These are phyloP conservation scores for Xestia c-nigrum DNA, from an alignment of 2,888 invertebrate species.

Conservation along the genomic window DNA sequence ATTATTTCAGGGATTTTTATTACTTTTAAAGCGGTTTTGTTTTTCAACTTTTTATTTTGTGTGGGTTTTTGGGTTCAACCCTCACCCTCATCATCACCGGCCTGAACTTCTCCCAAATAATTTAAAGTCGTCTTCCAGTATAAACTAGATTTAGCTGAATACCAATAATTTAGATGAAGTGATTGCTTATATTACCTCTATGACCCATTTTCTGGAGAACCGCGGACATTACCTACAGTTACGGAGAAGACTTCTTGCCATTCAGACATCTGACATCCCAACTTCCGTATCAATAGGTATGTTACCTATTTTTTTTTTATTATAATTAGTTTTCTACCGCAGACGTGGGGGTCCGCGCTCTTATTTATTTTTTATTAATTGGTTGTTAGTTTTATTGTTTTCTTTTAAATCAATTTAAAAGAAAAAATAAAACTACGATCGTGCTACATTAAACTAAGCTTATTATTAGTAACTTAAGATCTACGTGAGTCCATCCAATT, in stretches of 20 bases:
- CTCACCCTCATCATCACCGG: neutral
- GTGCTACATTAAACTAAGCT: no score
- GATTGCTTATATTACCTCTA: neutral
- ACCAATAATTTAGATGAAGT: neutral
- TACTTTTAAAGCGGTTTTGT: slow-evolving; percentile 33
- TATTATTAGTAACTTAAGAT: no score
- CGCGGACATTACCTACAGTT: neutral
- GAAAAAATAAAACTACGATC: no score
- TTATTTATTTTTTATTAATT: no score
- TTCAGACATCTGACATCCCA: neutral
- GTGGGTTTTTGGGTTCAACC: neutral
- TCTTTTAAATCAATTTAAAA: no score
- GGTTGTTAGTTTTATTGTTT: no score
- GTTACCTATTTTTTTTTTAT: no score
- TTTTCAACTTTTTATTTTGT: neutral
- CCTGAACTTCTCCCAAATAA: neutral
- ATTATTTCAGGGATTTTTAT: slow-evolving; percentile 28
- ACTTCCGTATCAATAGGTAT: neutral
- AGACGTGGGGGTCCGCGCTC: no score
- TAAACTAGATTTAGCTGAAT: neutral
- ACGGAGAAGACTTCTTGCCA: neutral
- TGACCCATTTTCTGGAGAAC: neutral
- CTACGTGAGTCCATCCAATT: no score
- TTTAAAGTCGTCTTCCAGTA: neutral
- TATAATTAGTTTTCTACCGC: no score